phyloP scores from a whole-genome alignment of 2,888 invertebrate species.

The Unio pictorum region DNA sequence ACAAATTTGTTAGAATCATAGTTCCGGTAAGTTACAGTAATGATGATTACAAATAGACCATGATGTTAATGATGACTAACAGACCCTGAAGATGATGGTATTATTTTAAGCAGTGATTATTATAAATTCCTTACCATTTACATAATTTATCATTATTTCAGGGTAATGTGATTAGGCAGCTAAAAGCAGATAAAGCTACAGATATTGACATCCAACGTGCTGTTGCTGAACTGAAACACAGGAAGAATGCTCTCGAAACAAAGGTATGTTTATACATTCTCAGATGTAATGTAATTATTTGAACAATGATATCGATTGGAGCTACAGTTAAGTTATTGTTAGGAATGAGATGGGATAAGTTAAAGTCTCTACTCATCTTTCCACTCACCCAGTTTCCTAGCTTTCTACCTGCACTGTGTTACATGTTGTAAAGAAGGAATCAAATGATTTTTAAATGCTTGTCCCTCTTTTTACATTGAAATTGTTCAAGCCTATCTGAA shows the following conservation, averaged over 20 bases:
- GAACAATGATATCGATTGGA: neutral
- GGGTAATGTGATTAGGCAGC: constrained; percentile 91
- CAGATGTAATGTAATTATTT: constrained; percentile 2
- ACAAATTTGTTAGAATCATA: too few relatives aligned
- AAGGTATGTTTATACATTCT: constrained; percentile 73
- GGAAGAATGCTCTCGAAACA: constrained; percentile 93
- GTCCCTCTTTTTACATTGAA: neutral
- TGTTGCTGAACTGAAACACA: constrained; percentile 90
- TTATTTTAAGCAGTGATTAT: neutral
- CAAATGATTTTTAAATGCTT: neutral
- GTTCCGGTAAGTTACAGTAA: too few relatives aligned
- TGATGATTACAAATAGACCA: too few relatives aligned
- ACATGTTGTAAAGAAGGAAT: neutral
- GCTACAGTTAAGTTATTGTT: too few relatives aligned
- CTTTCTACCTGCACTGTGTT: neutral
- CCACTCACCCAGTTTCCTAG: neutral
- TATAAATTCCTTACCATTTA: neutral
- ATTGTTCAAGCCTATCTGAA: too few relatives aligned
- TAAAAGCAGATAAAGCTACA: constrained; percentile 90
- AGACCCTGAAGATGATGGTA: neutral
- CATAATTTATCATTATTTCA: constrained; percentile 58
- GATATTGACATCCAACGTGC: constrained; percentile 95
- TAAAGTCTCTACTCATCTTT: neutral
- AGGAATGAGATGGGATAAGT: too few relatives aligned
- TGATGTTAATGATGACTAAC: too few relatives aligned